Evolutionary conservation across 2,797 vertebrate genomes (phyloP), one percentile per base, ranked within the genome.

Genomic region (Alca torda): DNA sequence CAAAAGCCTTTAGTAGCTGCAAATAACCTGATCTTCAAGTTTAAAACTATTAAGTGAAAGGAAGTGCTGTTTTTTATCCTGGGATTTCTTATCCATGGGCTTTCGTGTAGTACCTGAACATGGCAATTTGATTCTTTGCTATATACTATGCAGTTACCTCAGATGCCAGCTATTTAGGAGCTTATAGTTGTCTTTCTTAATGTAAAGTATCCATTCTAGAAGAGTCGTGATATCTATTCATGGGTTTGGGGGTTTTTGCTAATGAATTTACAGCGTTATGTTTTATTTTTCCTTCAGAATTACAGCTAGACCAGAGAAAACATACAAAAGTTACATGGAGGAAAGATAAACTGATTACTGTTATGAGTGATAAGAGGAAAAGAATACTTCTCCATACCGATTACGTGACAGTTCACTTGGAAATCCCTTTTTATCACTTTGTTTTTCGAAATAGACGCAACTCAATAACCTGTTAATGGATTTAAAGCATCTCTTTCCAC

Each of bases 181-280:
- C 23, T 86, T 70, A 68, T 4, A 33, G 13, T 43, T 63, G 8
- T 53, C 19, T 67, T 53, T 91, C 53, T 79, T 73, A 70, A 39
- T 37, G 37, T 73, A 77, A 80, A 67, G 9, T 60, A 86, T 61
- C 13, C 18, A 35, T 69, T 87, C 46, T 24, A 69, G 74, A 88
- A 81, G 24, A 87, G 26, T 50, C 61, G 26, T 65, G 25, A 37
- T 81, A 64, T 37, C 56, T 90, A 81, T 63, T 92, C 7, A 45
- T 19, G 5, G 0, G 4, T 0, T 31, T 5, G 6, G 0, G 3
- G 0, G 21, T 5, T 70, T 81, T 82, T 57, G 11, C 41, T n/a
- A 77, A 60, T 68, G 50, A 53, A 56, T 75, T 85, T 50, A 33
- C 3, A 68, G 51, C 2, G 3, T 45, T 84, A 35, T 46, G 10